Evolutionary conservation across 2,113 vertebrate genomes (phyloP), one percentile per base, ranked within the genome.

Genomic region (Neotragus moschatus): DNA sequence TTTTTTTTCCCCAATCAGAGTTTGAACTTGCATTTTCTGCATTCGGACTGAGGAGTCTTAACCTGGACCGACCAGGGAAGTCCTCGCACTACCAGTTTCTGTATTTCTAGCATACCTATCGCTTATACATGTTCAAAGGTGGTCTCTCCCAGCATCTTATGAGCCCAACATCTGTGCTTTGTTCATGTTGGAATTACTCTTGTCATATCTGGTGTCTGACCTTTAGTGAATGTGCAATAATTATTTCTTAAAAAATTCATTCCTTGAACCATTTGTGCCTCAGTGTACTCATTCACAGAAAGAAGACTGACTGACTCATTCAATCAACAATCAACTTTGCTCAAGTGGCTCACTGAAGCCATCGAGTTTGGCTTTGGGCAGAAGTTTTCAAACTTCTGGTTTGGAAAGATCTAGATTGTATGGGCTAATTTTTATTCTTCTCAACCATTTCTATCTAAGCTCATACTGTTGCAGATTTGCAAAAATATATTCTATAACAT

Each of bases 401-500:
- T 94, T 90, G 47, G n/a, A 90, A 94, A 92, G 25, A 33, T 90
- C 70, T 90, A 12, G 39, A 16, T 84, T 39, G 0, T 81, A 7
- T 92, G 77, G 19, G 14, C 93, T 91, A 90, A 75, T 91, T 94
- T n/a, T 93, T 80, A 66, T 93, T 11, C 11, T 75, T 94, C 84
- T 73, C 53, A 91, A 58, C 6, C 36, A 79, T 88, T 88, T 88
- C 75, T 61, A 77, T 88, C 53, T 12, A 85, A 82, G 36, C 21
- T 96, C 26, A 85, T 36, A 60, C 82, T 66, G 30, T 89, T 70
- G 13, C 17, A 79, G 60, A 90, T 90, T 93, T 96, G 28, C 11
- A 93, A 84, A 88, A 97, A 96, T 73, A 77, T 60, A 36, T 84
- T 97, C 75, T 17, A n/a, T 93, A 89, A 89, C 13, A 39, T 53